phyloP scores from a whole-genome alignment of 2,888 invertebrate species.

The Mesorhabditis belari region DNA sequence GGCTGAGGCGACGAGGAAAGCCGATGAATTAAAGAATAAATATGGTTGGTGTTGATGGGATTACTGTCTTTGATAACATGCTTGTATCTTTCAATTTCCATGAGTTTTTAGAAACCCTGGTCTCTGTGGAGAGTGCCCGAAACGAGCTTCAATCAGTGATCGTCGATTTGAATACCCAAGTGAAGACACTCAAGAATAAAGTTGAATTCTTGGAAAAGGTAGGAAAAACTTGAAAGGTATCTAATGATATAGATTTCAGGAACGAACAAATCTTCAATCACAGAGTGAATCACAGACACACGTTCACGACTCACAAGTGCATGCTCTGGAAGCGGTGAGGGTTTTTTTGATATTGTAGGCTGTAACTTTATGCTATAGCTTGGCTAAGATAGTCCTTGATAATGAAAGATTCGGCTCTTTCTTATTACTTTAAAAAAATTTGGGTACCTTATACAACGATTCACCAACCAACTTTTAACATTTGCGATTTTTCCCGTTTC shows the following conservation, averaged over 20 bases:
- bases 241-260: conserved; percentile 8
- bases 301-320: conserved; percentile 50
- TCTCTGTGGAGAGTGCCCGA: conserved; percentile 43
- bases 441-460: too few relatives aligned
- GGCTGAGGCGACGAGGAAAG: conserved; percentile 34
- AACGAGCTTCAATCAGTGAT: conserved; percentile 42
- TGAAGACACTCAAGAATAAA: conserved; percentile 48
- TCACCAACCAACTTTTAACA: too few relatives aligned
- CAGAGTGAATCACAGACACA: conserved; percentile 51
- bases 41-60: conserved; percentile 11
- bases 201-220: conserved; percentile 50
- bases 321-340: conserved; percentile 51
- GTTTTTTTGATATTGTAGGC: too few relatives aligned
- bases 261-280: conserved; percentile 49
- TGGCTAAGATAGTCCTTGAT: too few relatives aligned
- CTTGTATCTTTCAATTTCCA: not conserved
- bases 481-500: too few relatives aligned
- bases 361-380: too few relatives aligned
- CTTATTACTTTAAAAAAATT: too few relatives aligned
- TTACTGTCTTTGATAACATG: not conserved
- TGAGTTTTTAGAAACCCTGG: conserved; percentile 29
- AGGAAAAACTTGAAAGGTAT: not conserved
- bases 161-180: conserved; percentile 47
- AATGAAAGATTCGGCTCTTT: too few relatives aligned
- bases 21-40: conserved; percentile 39